These are phyloP conservation scores for Drosophila bifasciata DNA, from an alignment of 1,140 invertebrate species.

Conservation along the genomic window DNA sequence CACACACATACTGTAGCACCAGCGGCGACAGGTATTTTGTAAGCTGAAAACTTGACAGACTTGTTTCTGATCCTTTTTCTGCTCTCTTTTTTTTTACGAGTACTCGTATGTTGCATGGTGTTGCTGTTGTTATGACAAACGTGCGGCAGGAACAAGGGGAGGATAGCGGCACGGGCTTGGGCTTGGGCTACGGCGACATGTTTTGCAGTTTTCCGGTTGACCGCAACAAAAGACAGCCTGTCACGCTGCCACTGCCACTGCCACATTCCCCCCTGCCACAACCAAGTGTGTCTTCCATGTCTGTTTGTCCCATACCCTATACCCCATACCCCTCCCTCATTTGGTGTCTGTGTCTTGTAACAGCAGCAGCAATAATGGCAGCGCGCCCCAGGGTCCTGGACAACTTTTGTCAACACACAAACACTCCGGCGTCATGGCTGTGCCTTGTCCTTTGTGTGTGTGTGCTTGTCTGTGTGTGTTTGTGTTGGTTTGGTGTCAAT, in stretches of 20 bases:
- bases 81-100: not conserved
- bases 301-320: not conserved
- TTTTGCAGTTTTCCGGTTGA: constrained; percentile 84
- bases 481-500: constrained; percentile 70
- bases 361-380: constrained; percentile 67
- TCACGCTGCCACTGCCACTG: constrained; percentile 57
- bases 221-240: constrained; percentile 84
- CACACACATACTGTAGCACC: constrained; percentile 17
- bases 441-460: not conserved
- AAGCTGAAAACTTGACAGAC: constrained; percentile 81
- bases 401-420: constrained; percentile 72
- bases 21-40: constrained; percentile 78
- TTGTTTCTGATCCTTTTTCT: constrained; percentile 73
- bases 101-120: not conserved
- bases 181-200: constrained; percentile 64
- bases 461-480: not conserved
- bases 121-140: constrained; percentile 66
- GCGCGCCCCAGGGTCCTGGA: constrained; percentile 63
- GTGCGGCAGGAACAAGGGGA: constrained; percentile 53
- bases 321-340: no score
- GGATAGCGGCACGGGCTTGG: constrained; percentile 18
- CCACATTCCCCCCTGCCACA: no score
- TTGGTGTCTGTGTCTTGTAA: constrained; percentile 61
- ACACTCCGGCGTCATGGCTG: constrained; percentile 19
- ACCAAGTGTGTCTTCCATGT: no score